Evolutionary conservation across 2,113 vertebrate species (phyloP).

Genomic region (Tichodroma muraria): DNA sequence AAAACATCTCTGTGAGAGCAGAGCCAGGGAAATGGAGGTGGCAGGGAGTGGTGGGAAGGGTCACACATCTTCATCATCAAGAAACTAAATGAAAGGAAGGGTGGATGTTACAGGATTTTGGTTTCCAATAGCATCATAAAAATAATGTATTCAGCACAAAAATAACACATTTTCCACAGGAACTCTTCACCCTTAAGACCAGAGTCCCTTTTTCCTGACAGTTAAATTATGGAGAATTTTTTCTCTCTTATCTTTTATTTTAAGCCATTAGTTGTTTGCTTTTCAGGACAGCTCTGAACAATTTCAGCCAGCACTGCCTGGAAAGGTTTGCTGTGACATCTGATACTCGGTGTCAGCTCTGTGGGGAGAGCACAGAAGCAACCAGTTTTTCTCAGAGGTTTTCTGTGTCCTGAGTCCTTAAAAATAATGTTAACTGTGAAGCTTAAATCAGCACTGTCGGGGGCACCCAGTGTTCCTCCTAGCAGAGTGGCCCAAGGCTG

Average conservation of each 20-base stretch:
- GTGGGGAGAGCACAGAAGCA: not conserved
- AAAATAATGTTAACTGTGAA: not conserved
- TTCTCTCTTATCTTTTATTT: not conserved
- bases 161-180: not conserved
- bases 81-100: not conserved
- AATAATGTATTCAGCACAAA: not conserved
- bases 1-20: not conserved
- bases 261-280: not conserved
- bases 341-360: not conserved
- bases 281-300: not conserved
- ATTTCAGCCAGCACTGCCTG: not conserved
- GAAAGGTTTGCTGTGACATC: not conserved
- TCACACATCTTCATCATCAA: not conserved
- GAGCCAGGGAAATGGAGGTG: not conserved
- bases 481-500: not conserved
- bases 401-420: not conserved
- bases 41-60: conserved; percentile 2
- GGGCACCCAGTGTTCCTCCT: not conserved
- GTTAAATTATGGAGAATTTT: not conserved
- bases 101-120: not conserved
- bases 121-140: not conserved
- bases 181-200: not conserved
- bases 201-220: not conserved
- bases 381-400: not conserved
- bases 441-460: not conserved